phyloP scores from a whole-genome alignment of 2,113 vertebrate genomes.

The Rhadina sibilatrix region DNA sequence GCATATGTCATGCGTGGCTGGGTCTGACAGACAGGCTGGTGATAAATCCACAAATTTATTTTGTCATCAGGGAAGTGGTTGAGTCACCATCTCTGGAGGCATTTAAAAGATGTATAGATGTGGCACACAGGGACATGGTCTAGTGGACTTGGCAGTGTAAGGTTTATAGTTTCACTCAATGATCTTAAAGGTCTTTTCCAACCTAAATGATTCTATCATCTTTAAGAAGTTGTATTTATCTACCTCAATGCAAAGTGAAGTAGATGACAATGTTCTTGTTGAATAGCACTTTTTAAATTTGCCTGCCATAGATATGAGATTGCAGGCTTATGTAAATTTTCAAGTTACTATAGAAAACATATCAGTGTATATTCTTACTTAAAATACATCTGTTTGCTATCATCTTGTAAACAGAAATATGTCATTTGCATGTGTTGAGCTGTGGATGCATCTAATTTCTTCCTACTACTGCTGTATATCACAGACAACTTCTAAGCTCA shows the following conservation, averaged over 20 bases:
- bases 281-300: background rate
- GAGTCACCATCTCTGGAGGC: background rate
- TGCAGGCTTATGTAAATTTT: background rate
- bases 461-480: background rate
- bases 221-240: background rate
- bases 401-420: background rate
- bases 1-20: background rate
- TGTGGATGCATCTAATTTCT: background rate
- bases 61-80: background rate
- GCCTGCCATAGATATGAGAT: background rate
- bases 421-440: background rate
- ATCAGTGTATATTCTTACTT: background rate
- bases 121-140: background rate
- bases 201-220: background rate
- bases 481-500: background rate
- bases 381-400: background rate
- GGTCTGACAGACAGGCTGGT: background rate
- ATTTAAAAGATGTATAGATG: background rate
- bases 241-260: background rate
- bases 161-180: background rate
- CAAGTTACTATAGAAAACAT: background rate
- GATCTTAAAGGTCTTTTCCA: background rate
- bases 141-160: background rate
- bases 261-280: background rate
- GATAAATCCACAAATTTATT: conserved; percentile 5